Evolutionary conservation across 2,113 vertebrate genomes (phyloP).

Genomic region (Fregetta grallaria): DNA sequence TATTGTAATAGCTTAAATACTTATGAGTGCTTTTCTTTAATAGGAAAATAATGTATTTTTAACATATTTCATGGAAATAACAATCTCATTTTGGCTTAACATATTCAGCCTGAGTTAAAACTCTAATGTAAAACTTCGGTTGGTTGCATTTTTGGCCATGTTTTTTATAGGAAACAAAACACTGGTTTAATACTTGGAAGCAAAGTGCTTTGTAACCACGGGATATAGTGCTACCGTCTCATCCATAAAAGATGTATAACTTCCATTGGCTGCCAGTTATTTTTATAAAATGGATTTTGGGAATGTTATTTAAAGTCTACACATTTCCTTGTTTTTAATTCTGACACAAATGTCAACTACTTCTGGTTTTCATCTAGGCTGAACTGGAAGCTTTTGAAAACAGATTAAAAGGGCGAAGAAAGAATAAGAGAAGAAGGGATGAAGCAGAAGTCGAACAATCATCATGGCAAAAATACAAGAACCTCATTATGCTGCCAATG

Average conservation of each 20-base stretch:
- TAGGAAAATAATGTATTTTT: neutral
- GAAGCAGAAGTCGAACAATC: constrained; percentile 76
- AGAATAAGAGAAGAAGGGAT: constrained; percentile 84
- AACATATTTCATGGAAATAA: neutral
- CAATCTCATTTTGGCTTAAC: neutral
- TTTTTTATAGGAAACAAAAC: neutral
- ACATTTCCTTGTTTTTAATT: neutral
- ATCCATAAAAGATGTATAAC: neutral
- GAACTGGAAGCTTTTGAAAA: constrained; percentile 97
- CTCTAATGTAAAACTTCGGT: neutral
- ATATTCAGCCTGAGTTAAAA: neutral
- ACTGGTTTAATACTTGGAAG: neutral
- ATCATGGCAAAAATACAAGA: constrained; percentile 82
- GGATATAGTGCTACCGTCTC: neutral
- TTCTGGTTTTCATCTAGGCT: constrained; percentile 76
- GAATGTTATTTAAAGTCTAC: neutral
- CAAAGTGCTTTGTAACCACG: neutral
- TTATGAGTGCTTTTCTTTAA: neutral
- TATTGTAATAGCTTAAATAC: neutral
- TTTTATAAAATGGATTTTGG: neutral
- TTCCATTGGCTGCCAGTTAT: neutral
- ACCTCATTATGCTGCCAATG: constrained; percentile 75
- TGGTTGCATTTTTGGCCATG: neutral
- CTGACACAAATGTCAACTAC: neutral
- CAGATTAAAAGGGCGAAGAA: constrained; percentile 87